A percentile compares a stretch with the other conserved stretches of the same genome.
phyloP scores from a whole-genome alignment of 2,888 invertebrate genomes.

The Muschampia plurimacula region DNA sequence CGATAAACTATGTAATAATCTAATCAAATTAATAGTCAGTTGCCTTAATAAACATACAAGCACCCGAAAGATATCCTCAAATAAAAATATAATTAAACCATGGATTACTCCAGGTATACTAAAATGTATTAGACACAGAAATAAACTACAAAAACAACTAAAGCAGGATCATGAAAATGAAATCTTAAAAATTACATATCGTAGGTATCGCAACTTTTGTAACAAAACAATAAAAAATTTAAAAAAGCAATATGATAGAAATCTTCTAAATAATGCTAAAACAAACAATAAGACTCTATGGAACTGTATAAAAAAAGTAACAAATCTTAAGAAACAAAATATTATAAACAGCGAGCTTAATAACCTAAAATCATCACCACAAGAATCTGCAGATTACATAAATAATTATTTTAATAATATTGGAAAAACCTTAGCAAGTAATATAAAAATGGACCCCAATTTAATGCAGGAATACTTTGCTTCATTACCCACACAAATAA shows the following conservation, averaged over 20 bases:
- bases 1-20: not conserved
- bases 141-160: not conserved
- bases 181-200: not conserved
- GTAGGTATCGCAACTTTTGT: not conserved
- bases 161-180: not conserved
- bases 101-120: not conserved
- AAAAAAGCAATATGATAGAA: not conserved
- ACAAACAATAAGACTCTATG: not conserved
- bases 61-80: not conserved
- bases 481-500: too few relatives aligned
- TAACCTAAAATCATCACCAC: too few relatives aligned
- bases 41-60: not conserved
- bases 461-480: too few relatives aligned
- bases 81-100: not conserved
- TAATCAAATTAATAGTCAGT: not conserved
- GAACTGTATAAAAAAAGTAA: constrained; percentile 1
- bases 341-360: too few relatives aligned
- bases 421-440: too few relatives aligned
- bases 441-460: too few relatives aligned
- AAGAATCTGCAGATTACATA: too few relatives aligned
- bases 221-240: not conserved
- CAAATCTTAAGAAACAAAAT: not conserved
- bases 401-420: too few relatives aligned
- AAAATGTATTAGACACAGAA: not conserved
- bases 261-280: not conserved